Base-by-base conservation (phyloP, 2,797 vertebrate species). In the Parotocinclus haroldoi region DNA sequence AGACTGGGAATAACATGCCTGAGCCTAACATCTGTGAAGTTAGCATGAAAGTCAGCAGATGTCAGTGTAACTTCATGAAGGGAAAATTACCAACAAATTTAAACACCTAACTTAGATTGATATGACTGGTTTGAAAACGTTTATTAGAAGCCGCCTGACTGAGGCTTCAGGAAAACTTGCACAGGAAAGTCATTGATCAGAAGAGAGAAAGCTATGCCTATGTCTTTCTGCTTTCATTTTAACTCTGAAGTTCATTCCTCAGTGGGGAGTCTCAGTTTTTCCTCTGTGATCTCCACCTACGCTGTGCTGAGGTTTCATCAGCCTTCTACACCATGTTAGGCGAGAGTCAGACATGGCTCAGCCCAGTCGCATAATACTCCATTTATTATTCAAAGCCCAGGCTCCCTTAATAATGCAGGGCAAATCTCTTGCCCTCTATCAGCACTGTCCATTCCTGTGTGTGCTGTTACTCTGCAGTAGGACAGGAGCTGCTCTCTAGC, bases 391-490 rank as follows among this genome's bases (percentile, higher is more conserved):
- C 78, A 89, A 80, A 75, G 69, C 73, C 80, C 80, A 71, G 82
- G 69, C 81, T 64, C 53, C 48, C 71, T 91, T 80, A 92, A 92
- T 91, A 90, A 92, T 89, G 74, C 80, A 92, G 67, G 80, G 58
- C 69, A 89, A 90, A 88, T 89, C 83, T 85, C 78, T 82, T 83
- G 83, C 77, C 74, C 74, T 88, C 85, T 83, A 77, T 89, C 82
- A 87, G 81, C 73, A 68, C 67, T 68, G 77, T 85, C 82, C 72
- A 81, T 80, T 74, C 61, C 69, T 72, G 75, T 44, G 58, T 67
- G 72, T 58, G 66, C 55, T 73, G 55, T 6, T 17, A 12, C 39
- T 62, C 46, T 54, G 57, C 44, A 57, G 27, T 9, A 69, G 62
- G 39, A 64, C 57, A 80, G 78, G 19, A 64, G 77, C 76, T 67